Base-by-base conservation (phyloP, 2,797 vertebrate genomes). In the Tadarida brasiliensis region DNA sequence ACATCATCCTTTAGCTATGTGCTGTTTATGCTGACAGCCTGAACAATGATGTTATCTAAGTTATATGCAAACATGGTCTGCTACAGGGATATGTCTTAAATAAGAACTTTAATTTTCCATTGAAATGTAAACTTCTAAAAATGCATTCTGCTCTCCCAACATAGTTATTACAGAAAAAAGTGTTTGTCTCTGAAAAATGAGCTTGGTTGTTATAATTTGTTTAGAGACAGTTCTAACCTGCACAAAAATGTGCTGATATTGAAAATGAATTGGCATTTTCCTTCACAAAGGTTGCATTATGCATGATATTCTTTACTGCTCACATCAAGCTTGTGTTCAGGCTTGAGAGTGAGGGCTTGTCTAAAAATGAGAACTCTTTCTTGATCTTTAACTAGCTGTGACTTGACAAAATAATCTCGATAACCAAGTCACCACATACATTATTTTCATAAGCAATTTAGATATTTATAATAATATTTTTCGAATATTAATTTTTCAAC, bases 81-180 rank as follows among this genome's bases (percentile, higher is more conserved):
- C 49, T 86, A 54, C 9, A 71, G 82, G 35, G 17, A 20, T 86
- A 24, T 33, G 22, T 74, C 51, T 74, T 76, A 71, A 86, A 11
- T 28, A 56, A 89, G 26, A 77, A 65, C 47, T 92, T 91, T 11
- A 86, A 68, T 59, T 57, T 54, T 87, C 28, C 74, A 73, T 28
- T 77, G 63, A 71, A 57, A 92, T 90, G 74, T 67, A 82, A 96
- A 68, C 49, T 51, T 92, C 56, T 83, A n/a, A 90, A 71, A 82
- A 83, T 70, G 3, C 19, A 65, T 70, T 71, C 59, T 51, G 54
- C 70, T 82, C 26, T 89, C 81, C 28, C 59, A 67, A 51, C 68
- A 87, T 10, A 70, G 26, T 39, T 91, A 56, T 90, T 87, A n/a
- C 2, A 20, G 5, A 59, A 73, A 73, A 70, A 78, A 59, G 3